phyloP scores from a whole-genome alignment of 2,888 invertebrate genomes.

The Priapulus caudatus region DNA sequence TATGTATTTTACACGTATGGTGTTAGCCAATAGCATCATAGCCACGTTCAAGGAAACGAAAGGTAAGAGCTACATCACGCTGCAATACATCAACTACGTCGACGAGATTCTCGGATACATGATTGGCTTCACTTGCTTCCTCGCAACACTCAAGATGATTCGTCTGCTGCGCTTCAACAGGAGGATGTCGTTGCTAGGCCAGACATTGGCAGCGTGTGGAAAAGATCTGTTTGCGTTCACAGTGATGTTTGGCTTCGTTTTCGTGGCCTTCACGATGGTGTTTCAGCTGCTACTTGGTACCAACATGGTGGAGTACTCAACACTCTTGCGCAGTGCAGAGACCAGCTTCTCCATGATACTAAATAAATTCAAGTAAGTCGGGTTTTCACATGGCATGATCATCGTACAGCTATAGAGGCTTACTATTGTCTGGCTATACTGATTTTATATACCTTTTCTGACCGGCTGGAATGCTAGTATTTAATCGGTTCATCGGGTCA shows the following conservation, averaged over 20 bases:
- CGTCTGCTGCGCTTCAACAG: conserved; percentile 21
- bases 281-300: no score
- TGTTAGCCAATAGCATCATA: conserved; percentile 9
- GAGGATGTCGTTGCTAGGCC: conserved; percentile 31
- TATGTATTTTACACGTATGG: conserved; percentile 19
- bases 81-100: conserved; percentile 16
- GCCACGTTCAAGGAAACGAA: conserved; percentile 9
- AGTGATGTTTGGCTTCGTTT: conserved; percentile 36
- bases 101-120: conserved; percentile 16
- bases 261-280: conserved; percentile 36
- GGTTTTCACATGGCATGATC: no score
- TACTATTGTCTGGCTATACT: no score
- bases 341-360: conserved; percentile 37
- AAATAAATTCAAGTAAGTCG: conserved; percentile 39
- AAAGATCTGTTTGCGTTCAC: conserved; percentile 33
- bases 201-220: conserved; percentile 30
- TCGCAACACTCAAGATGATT: conserved; percentile 21
- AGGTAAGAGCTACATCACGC: conserved; percentile 19
- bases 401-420: no score
- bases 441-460: no score
- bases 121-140: conserved; percentile 17
- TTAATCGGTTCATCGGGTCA: no score
- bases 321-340: no score
- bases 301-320: no score
- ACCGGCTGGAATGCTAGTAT: no score